Percentiles rank a stretch among this genome's conserved stretches.
Evolutionary conservation across 2,113 vertebrate genomes (phyloP).

Genomic region (Sylvia atricapilla): DNA sequence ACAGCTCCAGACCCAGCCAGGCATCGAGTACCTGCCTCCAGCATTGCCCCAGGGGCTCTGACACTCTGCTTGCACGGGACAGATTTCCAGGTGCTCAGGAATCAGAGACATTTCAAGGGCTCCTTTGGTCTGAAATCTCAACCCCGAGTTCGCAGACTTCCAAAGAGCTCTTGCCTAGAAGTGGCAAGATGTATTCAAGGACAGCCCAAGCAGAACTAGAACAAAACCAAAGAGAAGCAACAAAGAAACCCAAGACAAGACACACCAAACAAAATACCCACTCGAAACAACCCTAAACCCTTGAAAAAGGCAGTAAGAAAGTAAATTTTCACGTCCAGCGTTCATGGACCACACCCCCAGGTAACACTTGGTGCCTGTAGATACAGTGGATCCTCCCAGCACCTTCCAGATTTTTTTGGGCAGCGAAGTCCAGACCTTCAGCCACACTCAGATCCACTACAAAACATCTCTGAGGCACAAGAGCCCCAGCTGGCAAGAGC

Average conservation of each 20-base stretch:
- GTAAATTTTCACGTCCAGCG: not conserved
- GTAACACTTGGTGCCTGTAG: not conserved
- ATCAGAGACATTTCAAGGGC: not conserved
- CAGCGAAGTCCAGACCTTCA: not conserved
- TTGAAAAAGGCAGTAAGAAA: not conserved
- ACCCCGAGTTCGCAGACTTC: accelerated
- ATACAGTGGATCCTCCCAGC: too few species aligned
- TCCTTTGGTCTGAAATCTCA: not conserved
- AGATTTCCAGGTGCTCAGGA: not conserved
- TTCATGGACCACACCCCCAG: accelerated
- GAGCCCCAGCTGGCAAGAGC: not conserved
- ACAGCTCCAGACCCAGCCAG: not conserved
- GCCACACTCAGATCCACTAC: accelerated
- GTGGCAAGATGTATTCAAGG: not conserved
- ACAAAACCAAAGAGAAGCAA: not conserved
- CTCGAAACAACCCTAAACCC: not conserved
- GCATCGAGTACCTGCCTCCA: accelerated
- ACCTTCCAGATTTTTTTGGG: not conserved
- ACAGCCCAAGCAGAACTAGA: not conserved
- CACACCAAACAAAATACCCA: not conserved
- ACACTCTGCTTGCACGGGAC: not conserved
- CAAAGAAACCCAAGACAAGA: not conserved
- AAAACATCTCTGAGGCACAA: not conserved
- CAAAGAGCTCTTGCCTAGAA: not conserved
- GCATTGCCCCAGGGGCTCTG: accelerated